phyloP scores from a whole-genome alignment of 2,888 invertebrate genomes.

The Raillietiella orientalis region DNA sequence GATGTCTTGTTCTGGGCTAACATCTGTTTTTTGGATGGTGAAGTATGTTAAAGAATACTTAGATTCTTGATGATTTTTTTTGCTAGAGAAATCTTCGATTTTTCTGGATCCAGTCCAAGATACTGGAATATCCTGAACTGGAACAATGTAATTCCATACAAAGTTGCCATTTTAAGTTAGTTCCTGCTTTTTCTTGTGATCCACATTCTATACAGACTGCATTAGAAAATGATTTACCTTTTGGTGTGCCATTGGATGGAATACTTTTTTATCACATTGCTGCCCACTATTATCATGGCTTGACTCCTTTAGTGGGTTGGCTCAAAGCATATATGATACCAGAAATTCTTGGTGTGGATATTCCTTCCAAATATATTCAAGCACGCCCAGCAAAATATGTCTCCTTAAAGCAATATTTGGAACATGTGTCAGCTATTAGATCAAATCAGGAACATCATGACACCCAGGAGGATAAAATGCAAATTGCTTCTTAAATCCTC shows the following conservation, averaged over 20 bases:
- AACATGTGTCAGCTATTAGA: no score
- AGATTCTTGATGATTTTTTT: slow-evolving; percentile 5
- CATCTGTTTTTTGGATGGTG: slow-evolving; percentile 31
- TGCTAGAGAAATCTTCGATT: slow-evolving; percentile 42
- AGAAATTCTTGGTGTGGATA: slow-evolving; percentile 25
- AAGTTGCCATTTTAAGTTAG: slow-evolving; percentile 15
- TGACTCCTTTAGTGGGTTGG: slow-evolving; percentile 71
- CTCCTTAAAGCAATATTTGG: no score
- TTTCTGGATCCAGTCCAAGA: slow-evolving; percentile 42
- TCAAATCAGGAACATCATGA: no score
- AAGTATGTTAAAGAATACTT: slow-evolving; percentile 21
- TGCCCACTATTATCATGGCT: slow-evolving; percentile 38
- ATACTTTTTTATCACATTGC: slow-evolving; percentile 62
- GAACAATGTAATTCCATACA: slow-evolving; percentile 1
- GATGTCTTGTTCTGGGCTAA: slow-evolving; percentile 54
- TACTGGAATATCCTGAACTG: slow-evolving; percentile 25
- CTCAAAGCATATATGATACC: slow-evolving; percentile 58
- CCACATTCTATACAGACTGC: slow-evolving; percentile 10
- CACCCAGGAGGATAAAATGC: no score
- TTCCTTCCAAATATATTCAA: no score
- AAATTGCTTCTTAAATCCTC: no score
- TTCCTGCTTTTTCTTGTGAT: slow-evolving; percentile 13
- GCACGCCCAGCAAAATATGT: no score
- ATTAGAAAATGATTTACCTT: slow-evolving; percentile 7
- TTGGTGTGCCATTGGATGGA: slow-evolving; percentile 29